Percentiles rank a stretch among this genome's conserved stretches.
These are phyloP conservation scores for Trachymyrmex cornetzi DNA, from an alignment of 1,140 invertebrate species.

Conservation along the genomic window DNA sequence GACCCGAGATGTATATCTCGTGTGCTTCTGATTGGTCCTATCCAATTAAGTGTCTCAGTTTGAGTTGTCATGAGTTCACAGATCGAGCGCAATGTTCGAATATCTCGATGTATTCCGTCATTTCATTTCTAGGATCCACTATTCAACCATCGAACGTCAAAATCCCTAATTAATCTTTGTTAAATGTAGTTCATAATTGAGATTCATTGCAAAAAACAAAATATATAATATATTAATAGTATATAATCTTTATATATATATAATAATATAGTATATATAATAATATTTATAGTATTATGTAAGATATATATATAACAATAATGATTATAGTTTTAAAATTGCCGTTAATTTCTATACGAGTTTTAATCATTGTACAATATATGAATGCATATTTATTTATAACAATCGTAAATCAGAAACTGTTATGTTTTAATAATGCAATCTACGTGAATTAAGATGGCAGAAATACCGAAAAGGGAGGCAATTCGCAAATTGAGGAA, in stretches of 20 bases:
- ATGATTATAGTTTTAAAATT: conserved; percentile 4
- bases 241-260: too few species aligned
- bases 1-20: conserved; percentile 74
- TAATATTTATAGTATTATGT: too few species aligned
- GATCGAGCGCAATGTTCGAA: conserved; percentile 31
- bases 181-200: background rate
- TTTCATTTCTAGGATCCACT: conserved; percentile 12
- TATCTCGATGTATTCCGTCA: conserved; percentile 28
- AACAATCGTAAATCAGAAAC: background rate
- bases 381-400: background rate
- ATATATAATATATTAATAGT: conserved; percentile 1
- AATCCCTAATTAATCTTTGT: background rate
- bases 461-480: background rate
- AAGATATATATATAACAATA: too few species aligned
- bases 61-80: conserved; percentile 65
- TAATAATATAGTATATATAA: too few species aligned
- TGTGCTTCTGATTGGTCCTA: conserved; percentile 74
- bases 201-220: background rate
- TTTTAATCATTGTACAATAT: background rate
- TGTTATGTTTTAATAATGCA: conserved; percentile 25
- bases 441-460: conserved; percentile 7
- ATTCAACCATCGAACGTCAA: background rate
- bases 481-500: conserved; percentile 58
- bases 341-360: background rate
- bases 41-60: conserved; percentile 73